Percentiles rank a stretch among this genome's conserved stretches.
phyloP scores from a whole-genome alignment of 2,888 invertebrate species.

The Netelia inedita region DNA sequence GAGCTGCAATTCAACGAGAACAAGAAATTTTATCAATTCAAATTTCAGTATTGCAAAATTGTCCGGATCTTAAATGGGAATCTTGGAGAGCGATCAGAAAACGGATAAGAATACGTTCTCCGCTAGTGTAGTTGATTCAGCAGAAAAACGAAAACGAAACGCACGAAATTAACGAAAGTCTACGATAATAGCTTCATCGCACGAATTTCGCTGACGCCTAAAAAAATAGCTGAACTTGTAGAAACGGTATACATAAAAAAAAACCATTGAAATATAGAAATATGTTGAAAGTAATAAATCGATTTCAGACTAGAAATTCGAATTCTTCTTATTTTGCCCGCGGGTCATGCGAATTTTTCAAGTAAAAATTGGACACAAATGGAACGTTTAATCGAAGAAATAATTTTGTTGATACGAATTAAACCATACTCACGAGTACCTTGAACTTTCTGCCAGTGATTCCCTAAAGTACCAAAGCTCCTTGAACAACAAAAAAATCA shows the following conservation, averaged over 20 bases:
- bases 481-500: no score
- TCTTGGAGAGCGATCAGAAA: no score
- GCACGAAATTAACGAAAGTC: background rate
- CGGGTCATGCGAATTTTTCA: no score
- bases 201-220: background rate
- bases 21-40: background rate
- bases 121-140: background rate
- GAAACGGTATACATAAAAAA: background rate
- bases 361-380: no score
- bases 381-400: no score
- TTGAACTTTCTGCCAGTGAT: no score
- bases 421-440: no score
- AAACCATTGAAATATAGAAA: background rate
- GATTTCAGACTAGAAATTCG: no score
- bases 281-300: no score
- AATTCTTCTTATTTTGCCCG: no score
- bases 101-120: background rate
- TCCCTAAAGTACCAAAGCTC: no score
- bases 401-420: no score
- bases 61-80: background rate
- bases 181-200: background rate
- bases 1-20: constrained; percentile 15
- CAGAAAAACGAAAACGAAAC: background rate
- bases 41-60: constrained; percentile 4
- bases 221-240: background rate